phyloP scores from a whole-genome alignment of 2,888 invertebrate genomes.

The Steinernema hermaphroditum region DNA sequence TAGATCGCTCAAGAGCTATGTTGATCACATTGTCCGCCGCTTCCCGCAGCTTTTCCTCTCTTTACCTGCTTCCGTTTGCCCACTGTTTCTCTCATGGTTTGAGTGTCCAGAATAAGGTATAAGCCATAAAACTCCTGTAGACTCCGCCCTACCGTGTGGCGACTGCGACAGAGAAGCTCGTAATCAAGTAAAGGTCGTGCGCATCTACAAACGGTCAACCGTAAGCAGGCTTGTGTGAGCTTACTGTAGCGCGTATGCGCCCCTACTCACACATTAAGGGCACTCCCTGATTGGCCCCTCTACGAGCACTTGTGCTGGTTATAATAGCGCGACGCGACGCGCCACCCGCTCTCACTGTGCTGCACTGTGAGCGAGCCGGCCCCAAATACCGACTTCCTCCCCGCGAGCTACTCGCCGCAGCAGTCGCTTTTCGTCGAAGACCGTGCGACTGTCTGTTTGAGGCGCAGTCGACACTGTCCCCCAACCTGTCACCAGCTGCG shows the following conservation, averaged over 20 bases:
- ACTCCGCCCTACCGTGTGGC: constrained; percentile 5
- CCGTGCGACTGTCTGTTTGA: constrained; percentile 29
- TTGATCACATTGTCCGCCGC: not conserved
- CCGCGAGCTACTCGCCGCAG: constrained; percentile 30
- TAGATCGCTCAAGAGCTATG: constrained; percentile 15
- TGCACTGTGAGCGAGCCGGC: constrained; percentile 28
- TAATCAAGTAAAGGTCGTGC: constrained; percentile 26
- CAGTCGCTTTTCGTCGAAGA: constrained; percentile 31
- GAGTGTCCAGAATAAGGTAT: not conserved
- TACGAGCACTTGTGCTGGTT: constrained; percentile 29
- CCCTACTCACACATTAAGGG: constrained; percentile 19
- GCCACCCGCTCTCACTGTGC: constrained; percentile 26
- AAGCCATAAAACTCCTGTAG: not conserved
- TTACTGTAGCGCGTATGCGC: constrained; percentile 28
- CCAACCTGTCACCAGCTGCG: constrained; percentile 23
- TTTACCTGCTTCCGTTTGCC: not conserved
- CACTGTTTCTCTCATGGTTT: not conserved
- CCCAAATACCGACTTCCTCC: constrained; percentile 30
- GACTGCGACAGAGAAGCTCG: not conserved
- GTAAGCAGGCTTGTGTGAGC: constrained; percentile 3
- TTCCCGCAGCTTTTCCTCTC: not conserved
- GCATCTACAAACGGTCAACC: constrained; percentile 14
- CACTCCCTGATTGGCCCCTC: constrained; percentile 30
- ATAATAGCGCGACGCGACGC: constrained; percentile 31
- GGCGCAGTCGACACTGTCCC: constrained; percentile 22